Evolutionary conservation across 1,140 invertebrate species (phyloP).

Genomic region (Halictus rubicundus): DNA sequence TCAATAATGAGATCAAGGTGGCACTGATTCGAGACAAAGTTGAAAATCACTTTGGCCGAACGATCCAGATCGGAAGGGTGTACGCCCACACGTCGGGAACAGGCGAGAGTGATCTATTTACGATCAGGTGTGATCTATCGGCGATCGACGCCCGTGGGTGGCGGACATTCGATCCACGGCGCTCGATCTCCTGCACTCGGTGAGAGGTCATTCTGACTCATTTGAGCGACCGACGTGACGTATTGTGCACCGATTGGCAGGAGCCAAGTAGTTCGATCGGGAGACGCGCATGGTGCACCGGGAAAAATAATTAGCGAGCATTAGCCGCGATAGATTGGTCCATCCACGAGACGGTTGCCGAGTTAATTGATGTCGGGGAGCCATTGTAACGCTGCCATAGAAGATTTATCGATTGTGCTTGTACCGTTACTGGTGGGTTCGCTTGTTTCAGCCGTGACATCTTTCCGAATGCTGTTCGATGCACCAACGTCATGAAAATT

Average conservation of each 20-base stretch:
- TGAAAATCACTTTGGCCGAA: conserved; percentile 42
- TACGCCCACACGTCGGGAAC: conserved; percentile 23
- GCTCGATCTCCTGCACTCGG: conserved; percentile 17
- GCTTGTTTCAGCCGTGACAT: too few species aligned
- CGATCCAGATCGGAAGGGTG: background rate
- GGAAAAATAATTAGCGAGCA: background rate
- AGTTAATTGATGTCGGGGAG: background rate
- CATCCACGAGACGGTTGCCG: background rate
- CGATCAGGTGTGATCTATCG: conserved; percentile 63
- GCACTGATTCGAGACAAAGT: conserved; percentile 51
- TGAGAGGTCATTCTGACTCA: conserved; percentile 64
- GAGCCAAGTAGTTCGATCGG: too few species aligned
- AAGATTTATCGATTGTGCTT: background rate
- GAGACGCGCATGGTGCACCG: background rate
- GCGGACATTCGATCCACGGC: conserved; percentile 55
- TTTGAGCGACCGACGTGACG: conserved; percentile 47
- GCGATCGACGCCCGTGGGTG: conserved; percentile 61
- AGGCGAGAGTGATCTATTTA: conserved; percentile 55
- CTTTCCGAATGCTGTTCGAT: too few species aligned
- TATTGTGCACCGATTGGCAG: conserved; percentile 29
- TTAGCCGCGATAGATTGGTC: background rate
- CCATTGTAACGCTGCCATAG: background rate
- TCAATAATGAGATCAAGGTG: conserved; percentile 32
- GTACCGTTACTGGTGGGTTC: too few species aligned
- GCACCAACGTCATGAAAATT: too few species aligned